phyloP scores from a whole-genome alignment of 2,113 vertebrate species.

The Cygnus atratus region DNA sequence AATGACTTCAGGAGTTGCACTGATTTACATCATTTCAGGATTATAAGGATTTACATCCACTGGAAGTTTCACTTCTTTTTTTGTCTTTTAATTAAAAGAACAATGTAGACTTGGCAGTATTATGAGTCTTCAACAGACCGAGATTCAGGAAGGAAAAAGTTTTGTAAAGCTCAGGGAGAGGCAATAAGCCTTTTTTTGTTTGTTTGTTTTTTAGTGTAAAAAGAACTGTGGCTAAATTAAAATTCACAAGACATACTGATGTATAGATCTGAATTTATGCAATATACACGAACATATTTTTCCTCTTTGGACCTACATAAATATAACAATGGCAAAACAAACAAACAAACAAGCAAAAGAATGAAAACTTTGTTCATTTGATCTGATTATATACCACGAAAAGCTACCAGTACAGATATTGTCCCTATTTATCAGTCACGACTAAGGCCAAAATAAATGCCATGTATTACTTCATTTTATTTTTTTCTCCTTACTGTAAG shows the following conservation, averaged over 20 bases:
- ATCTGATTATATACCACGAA: not conserved
- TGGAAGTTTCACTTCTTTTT: conserved; percentile 11
- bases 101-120: conserved; percentile 25
- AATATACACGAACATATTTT: not conserved
- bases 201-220: conserved; percentile 14
- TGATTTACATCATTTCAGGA: conserved; percentile 52
- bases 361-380: conserved; percentile 27
- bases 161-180: not conserved
- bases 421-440: conserved; percentile 23
- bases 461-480: conserved; percentile 13
- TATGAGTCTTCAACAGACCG: not conserved
- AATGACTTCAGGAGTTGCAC: conserved; percentile 19
- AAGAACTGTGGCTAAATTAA: not conserved
- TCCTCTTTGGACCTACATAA: conserved; percentile 7
- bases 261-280: not conserved
- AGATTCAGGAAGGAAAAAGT: conserved; percentile 14
- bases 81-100: conserved; percentile 47
- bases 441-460: conserved; percentile 46
- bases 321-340: conserved; percentile 50
- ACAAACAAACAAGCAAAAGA: not conserved
- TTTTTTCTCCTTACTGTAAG: not conserved
- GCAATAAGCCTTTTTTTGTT: not conserved
- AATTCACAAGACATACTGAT: not conserved
- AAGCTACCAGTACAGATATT: conserved; percentile 57
- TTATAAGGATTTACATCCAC: conserved; percentile 44